phyloP scores from a whole-genome alignment of 2,888 invertebrate genomes.

The Anthophora plumipes region DNA sequence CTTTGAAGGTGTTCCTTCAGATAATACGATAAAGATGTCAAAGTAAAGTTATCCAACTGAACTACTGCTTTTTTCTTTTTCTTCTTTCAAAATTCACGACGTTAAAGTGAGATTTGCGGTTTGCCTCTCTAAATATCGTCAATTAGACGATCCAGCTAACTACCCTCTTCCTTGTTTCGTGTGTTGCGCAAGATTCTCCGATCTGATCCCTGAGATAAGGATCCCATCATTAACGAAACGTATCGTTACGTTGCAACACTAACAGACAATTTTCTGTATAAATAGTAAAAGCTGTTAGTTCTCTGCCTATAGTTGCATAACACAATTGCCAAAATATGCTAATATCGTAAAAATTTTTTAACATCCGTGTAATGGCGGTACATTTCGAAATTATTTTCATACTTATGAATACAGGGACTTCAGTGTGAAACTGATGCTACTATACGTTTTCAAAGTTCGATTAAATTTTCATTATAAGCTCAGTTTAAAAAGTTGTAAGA shows the following conservation, averaged over 20 bases:
- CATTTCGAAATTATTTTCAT: no score
- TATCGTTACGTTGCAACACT: background rate
- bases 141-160: slow-evolving; percentile 26
- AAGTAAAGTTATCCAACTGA: background rate
- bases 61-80: background rate
- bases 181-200: slow-evolving; percentile 37
- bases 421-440: no score
- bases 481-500: no score
- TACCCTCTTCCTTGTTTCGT: slow-evolving; percentile 47
- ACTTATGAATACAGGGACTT: no score
- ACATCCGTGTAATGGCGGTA: no score
- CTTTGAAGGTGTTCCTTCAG: no score
- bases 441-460: no score
- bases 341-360: background rate
- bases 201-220: slow-evolving; percentile 9
- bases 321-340: background rate
- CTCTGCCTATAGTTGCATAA: background rate
- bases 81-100: background rate
- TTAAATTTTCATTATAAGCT: no score
- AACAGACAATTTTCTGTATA: background rate
- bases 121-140: slow-evolving; percentile 9
- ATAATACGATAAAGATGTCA: background rate
- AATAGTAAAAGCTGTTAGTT: background rate
- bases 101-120: slow-evolving; percentile 11
- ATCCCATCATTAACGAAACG: slow-evolving; percentile 11